A percentile compares a stretch with the other conserved stretches of the same genome.
Evolutionary conservation across 2,888 invertebrate genomes (phyloP).

Genomic region (Caenorhabditis sinica): DNA sequence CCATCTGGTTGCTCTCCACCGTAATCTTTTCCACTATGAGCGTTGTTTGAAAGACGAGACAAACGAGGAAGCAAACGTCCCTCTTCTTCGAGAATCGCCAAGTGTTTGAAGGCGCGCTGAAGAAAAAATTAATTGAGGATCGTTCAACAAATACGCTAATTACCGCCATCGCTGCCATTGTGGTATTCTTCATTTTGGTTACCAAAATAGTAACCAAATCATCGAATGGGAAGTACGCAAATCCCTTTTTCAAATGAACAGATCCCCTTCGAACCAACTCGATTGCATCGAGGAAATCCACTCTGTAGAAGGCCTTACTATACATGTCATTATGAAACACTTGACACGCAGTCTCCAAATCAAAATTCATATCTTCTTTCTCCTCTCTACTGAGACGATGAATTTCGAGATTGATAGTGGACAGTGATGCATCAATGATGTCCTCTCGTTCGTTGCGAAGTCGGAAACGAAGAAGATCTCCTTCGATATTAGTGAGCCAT

Average conservation of each 20-base stretch:
- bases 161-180: conserved; percentile 88
- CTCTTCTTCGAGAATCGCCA: conserved; percentile 91
- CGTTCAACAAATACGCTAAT: conserved; percentile 66
- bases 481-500: conserved; percentile 93
- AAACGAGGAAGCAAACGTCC: conserved; percentile 89
- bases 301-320: conserved; percentile 23
- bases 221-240: conserved; percentile 91
- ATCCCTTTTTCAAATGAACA: conserved; percentile 90
- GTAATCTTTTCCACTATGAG: conserved; percentile 92
- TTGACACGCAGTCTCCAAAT: conserved; percentile 27
- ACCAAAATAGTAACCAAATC: conserved; percentile 92
- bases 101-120: conserved; percentile 87
- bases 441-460: conserved; percentile 45
- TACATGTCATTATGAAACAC: not conserved
- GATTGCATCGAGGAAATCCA: conserved; percentile 87
- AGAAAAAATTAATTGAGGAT: conserved; percentile 68
- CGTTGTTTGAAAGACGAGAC: conserved; percentile 90
- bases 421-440: conserved; percentile 38
- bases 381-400: conserved; percentile 46
- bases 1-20: conserved; percentile 84
- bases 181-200: conserved; percentile 88
- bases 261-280: conserved; percentile 90
- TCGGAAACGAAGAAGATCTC: conserved; percentile 88
- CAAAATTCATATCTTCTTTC: conserved; percentile 24
- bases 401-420: conserved; percentile 81